These are phyloP conservation scores for Acanthiza pusilla DNA, from an alignment of 2,797 vertebrate species.

Conservation along the genomic window DNA sequence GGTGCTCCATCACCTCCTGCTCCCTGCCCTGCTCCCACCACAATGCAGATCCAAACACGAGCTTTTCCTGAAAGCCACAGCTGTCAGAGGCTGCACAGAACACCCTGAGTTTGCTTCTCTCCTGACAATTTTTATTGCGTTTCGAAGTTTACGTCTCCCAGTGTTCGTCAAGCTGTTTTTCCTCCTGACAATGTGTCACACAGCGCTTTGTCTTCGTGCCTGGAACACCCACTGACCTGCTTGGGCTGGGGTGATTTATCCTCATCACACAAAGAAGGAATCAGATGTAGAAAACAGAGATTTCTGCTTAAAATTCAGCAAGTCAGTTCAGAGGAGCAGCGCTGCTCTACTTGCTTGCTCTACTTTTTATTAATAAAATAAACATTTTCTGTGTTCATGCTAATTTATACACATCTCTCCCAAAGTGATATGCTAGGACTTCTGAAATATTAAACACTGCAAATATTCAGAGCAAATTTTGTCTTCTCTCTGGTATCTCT, in stretches of 20 bases:
- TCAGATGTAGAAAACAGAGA: neutral
- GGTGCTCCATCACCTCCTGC: neutral
- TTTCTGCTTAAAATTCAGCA: neutral
- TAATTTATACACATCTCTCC: neutral
- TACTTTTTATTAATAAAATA: neutral
- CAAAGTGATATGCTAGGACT: neutral
- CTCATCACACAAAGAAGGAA: neutral
- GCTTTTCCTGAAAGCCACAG: neutral
- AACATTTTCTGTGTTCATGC: neutral
- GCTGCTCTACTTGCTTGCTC: neutral
- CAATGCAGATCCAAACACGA: neutral
- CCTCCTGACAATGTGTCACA: conserved; percentile 19
- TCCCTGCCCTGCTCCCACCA: neutral
- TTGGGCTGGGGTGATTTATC: neutral
- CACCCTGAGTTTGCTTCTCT: neutral
- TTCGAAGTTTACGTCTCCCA: neutral
- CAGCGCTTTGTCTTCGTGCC: neutral
- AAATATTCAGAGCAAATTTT: neutral
- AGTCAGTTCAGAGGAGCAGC: neutral
- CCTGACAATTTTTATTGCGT: conserved; percentile 21
- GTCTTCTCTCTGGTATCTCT: neutral
- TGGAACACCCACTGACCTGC: neutral
- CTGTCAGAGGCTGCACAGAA: conserved; percentile 25
- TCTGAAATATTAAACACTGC: neutral
- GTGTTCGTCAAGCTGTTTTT: conserved; percentile 1